Evolutionary conservation across 2,113 vertebrate genomes (phyloP).

Genomic region (Cochlearius cochlearius): DNA sequence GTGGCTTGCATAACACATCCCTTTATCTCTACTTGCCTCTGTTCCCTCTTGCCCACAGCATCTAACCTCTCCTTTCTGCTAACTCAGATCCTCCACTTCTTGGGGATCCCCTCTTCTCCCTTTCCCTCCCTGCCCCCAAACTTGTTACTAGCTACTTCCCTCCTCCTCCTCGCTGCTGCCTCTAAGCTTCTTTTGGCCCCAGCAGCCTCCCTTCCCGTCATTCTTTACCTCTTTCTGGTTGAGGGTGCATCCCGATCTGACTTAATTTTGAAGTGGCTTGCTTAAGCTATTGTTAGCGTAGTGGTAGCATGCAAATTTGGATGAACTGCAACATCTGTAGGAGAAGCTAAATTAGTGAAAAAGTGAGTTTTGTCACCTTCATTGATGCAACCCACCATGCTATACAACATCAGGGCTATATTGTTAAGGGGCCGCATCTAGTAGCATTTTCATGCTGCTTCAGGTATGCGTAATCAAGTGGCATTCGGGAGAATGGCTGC

Average conservation of each 20-base stretch:
- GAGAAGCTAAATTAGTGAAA: not conserved
- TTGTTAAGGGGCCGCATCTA: not conserved
- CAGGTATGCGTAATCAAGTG: not conserved
- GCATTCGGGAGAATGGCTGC: not conserved
- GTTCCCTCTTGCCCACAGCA: not conserved
- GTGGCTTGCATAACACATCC: not conserved
- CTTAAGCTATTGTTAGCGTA: not conserved
- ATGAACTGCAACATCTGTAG: not conserved
- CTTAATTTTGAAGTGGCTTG: not conserved
- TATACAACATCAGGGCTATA: rapidly evolving
- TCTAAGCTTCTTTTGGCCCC: not conserved
- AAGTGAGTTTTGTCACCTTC: not conserved
- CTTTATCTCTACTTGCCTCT: not conserved
- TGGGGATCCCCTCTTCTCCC: not conserved
- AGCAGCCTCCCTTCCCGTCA: not conserved
- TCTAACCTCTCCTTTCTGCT: not conserved
- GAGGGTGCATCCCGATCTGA: not conserved
- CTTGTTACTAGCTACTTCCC: not conserved
- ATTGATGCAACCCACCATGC: not conserved
- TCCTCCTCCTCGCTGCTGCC: not conserved
- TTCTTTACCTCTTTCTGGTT: not conserved
- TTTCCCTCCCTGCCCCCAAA: not conserved
- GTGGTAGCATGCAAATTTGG: not conserved
- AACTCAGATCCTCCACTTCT: not conserved
- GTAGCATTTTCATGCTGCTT: not conserved